These are phyloP conservation scores for Spongia lamella DNA, from an alignment of 37 sponge, comb jelly and placozoan species.

Conservation along the genomic window DNA sequence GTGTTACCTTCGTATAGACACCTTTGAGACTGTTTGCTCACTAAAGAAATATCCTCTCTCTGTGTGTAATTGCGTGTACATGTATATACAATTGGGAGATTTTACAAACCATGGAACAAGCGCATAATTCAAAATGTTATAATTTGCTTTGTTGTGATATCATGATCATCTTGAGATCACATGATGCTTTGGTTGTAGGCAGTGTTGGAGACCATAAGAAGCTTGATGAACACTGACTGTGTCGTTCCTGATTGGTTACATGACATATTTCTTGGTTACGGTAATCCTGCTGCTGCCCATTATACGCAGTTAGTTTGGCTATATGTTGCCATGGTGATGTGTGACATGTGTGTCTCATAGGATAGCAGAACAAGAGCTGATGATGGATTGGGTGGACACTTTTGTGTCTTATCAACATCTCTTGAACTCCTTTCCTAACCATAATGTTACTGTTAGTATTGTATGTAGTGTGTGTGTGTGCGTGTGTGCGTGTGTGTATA, in stretches of 20 bases:
- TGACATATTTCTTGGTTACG: conserved; percentile 95
- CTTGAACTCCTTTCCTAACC: conserved; percentile 73
- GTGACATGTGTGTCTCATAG: conserved; percentile 12
- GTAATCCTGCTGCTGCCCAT: conserved; percentile 92
- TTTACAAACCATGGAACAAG: too few relatives aligned
- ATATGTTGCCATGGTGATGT: neutral
- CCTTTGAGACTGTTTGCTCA: neutral
- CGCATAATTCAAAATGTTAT: too few relatives aligned
- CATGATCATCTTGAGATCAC: too few relatives aligned
- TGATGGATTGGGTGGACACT: conserved; percentile 94
- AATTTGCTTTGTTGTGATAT: too few relatives aligned
- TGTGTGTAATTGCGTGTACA: too few relatives aligned
- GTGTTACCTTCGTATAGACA: neutral
- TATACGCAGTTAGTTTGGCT: conserved; percentile 55
- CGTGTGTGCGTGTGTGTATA: conserved; percentile 1
- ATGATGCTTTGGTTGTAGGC: conserved; percentile 51
- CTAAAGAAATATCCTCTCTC: too few relatives aligned
- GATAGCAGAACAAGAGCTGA: conserved; percentile 35
- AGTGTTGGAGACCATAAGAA: conserved; percentile 96
- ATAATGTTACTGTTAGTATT: conserved; percentile 55
- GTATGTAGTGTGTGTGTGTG: neutral
- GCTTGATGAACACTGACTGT: conserved; percentile 96
- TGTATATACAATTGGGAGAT: too few relatives aligned
- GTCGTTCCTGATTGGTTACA: conserved; percentile 97
- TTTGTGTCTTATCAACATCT: conserved; percentile 91